Base-by-base conservation (phyloP, 1,140 invertebrate genomes). In the Caenorhabditis brenneri region DNA sequence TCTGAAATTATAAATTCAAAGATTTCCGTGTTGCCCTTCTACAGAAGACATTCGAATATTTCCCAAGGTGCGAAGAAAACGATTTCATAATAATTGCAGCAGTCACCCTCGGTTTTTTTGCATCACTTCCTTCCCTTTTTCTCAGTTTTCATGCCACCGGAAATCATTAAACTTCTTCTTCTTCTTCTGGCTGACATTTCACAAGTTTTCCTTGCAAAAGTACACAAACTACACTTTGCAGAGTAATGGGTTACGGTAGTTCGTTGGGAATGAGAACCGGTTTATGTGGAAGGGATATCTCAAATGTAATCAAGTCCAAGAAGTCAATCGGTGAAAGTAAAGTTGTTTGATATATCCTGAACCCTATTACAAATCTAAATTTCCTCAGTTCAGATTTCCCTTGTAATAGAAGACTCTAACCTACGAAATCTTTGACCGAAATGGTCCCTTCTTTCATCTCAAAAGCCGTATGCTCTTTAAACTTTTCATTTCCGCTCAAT, bases 401-500 rank as follows among this genome's bases (percentile, higher is more conserved):
- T 51, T 51, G 19, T 51, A n/a, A 16, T 6, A 51, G 19, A 27
- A 10, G 12, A 12, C 15, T 55, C 24, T 9, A 55, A 55, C 24
- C 1, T 27, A 10, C 22, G 10, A 15, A 55, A 22, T 27, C 15
- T 27, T 55, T 55, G 53, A 55, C 9, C 53, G 19, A 55, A 27
- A 12, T 55, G 53, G 15, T 15, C 53, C 53, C 24, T 55, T 51
- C 19, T 22, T 24, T 4, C 27, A 0, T 22, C 27, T 27, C 24
- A 29, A 55, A 9, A 29, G 7, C 12, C 53, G n/a, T n/a, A 27
- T 65, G 58, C 58, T 65, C 31, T 65, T 42, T 74, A 31, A 46
- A 46, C 65, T 74, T 42, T 74, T 74, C 36, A 74, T 74, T 74
- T 74, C 65, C 65, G 33, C 65, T 74, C 33, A 65, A 36, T 65